A percentile compares a stretch with the other conserved stretches of the same genome.
Conservation (phyloP, 2,797 vertebrate species). For the Anableps anableps region DNA sequence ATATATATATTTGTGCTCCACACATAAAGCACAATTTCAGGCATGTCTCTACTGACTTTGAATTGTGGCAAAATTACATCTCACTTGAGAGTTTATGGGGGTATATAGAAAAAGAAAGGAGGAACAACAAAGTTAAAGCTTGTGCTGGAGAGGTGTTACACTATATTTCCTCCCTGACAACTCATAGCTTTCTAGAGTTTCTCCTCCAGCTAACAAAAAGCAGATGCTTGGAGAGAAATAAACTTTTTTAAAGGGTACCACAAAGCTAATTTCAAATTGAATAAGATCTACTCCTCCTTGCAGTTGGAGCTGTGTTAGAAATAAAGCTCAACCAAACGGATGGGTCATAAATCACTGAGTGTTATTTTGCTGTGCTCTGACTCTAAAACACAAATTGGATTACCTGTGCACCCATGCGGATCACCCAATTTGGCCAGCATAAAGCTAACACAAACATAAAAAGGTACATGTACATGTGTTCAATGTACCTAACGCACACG, state of each 20-base stretch:
- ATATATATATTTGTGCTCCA: no score
- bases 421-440: slow-evolving; percentile 48
- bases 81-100: background rate
- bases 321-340: slow-evolving; percentile 62
- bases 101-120: background rate
- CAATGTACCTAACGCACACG: slow-evolving; percentile 36
- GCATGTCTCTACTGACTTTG: background rate
- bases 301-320: slow-evolving; percentile 49
- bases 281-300: slow-evolving; percentile 47
- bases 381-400: slow-evolving; percentile 72
- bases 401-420: slow-evolving; percentile 66
- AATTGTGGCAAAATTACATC: background rate
- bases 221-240: slow-evolving; percentile 24
- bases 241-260: slow-evolving; percentile 2
- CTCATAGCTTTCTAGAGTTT: slow-evolving; percentile 10
- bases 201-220: slow-evolving; percentile 20
- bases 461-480: slow-evolving; percentile 4
- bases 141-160: background rate
- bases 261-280: slow-evolving; percentile 43
- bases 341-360: slow-evolving; percentile 71
- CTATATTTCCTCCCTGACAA: slow-evolving; percentile 7
- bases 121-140: background rate
- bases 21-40: background rate
- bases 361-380: slow-evolving; percentile 62
- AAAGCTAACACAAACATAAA: slow-evolving; percentile 11